Evolutionary conservation across 2,888 invertebrate species (phyloP), one percentile per base, ranked within the genome.

Genomic region (Geotrupes spiniger): DNA sequence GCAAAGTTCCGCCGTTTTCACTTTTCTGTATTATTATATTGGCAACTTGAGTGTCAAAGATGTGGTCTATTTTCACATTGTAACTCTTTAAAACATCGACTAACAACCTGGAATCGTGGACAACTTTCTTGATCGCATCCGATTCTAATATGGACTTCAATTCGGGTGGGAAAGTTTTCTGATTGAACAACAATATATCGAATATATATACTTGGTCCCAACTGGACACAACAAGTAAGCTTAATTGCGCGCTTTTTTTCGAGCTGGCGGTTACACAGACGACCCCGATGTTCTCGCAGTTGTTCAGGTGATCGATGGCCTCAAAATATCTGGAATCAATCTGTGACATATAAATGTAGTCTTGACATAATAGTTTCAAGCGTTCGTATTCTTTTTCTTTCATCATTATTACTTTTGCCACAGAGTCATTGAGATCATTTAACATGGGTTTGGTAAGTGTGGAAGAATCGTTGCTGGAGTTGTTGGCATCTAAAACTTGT

Each of bases 11-110:
- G 8, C 15, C n/a, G 15, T 6, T 38, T 25, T n/a, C 14, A 16
- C 17, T 36, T 29, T 28, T 47, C 21, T 37, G 36, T 16, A 37
- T 14, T 25, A 27, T 12, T 27, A 47, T 17, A 47, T 47, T 42
- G 16, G 47, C 47, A 26, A 47, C 61, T 45, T 58, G 54, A 14
- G 59, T 60, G 48, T 62, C 62, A 49, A 58, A 62, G 14, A 62
- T 41, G 51, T 60, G 59, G 4, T 48, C 43, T 17, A 61, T 5
- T 2, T 39, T 15, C 8, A 60, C 43, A 21, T 53, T 46, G 42
- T 58, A 49, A 36, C 45, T 43, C 25, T 55, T 42, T 21, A 60
- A 51, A 36, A 42, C 49, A 27, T 54, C 57, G 1, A 42, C 42
- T 3, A 57, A 14, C 14, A 29, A n/a, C 42, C 53, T 43, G 1